phyloP scores from a whole-genome alignment of 2,888 invertebrate genomes.

The Globia sparganii region DNA sequence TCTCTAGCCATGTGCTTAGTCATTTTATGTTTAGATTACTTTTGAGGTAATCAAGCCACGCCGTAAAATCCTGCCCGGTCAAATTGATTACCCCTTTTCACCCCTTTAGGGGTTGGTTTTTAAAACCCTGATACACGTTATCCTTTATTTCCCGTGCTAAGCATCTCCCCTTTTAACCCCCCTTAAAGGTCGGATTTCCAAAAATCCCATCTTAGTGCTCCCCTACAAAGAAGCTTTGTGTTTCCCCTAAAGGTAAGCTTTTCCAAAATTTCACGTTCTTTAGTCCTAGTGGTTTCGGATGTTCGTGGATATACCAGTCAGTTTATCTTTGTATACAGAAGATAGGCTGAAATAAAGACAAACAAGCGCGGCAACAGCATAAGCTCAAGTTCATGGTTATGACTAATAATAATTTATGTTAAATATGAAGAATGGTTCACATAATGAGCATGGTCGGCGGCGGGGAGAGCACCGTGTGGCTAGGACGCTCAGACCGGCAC shows the following conservation, averaged over 20 bases:
- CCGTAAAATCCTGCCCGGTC: not conserved
- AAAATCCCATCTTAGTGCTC: not conserved
- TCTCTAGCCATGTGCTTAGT: not conserved
- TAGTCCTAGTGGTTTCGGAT: not conserved
- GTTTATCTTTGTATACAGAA: not conserved
- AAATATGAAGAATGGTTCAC: slow-evolving; percentile 67
- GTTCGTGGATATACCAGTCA: not conserved
- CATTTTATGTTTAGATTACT: not conserved
- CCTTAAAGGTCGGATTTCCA: not conserved
- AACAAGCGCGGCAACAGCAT: not conserved
- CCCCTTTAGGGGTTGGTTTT: not conserved
- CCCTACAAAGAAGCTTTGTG: not conserved
- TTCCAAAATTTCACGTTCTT: not conserved
- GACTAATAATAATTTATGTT: slow-evolving; percentile 43
- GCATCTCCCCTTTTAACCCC: not conserved
- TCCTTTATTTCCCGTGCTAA: not conserved
- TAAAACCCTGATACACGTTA: not conserved
- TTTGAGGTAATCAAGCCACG: not conserved
- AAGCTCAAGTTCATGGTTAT: slow-evolving; percentile 48
- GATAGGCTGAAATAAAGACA: slow-evolving; percentile 4
- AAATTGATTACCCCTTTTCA: not conserved
- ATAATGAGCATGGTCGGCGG: slow-evolving; percentile 73
- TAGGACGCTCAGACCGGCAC: slow-evolving; percentile 65
- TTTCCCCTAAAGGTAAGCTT: too few relatives aligned
- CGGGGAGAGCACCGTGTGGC: slow-evolving; percentile 78